Evolutionary conservation across 2,797 vertebrate species (phyloP), one percentile per base, ranked within the genome.

Genomic region (Epinephelus malabaricus): DNA sequence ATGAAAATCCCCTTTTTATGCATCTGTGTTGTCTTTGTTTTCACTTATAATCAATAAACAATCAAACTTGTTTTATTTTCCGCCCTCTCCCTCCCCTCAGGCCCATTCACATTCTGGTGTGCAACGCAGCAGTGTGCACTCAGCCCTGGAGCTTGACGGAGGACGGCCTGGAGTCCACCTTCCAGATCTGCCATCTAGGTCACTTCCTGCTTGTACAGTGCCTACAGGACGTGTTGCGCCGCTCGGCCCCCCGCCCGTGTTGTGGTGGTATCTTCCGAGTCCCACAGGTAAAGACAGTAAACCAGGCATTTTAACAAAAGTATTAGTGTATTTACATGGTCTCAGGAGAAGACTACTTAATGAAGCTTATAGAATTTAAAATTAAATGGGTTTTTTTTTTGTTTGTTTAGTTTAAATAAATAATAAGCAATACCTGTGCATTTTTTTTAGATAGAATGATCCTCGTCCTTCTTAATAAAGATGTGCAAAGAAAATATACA

Each of bases 121-220:
- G 98, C 87, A 99, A 99, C 0, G 98, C 97, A 0, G 98, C 91
- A 0, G 90, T 95, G 38, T 96, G 96, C 50, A 96, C 95, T 10
- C 92, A 92, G 69, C 96, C 97, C 7, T 99, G 97, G 97, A 88
- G 84, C 73, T 54, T 98, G 87, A 99, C 98, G 0, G 97, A 97
- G 75, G 97, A 99, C 0, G 95, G 94, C 53, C 92, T 99, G 84
- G 98, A 99, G 92, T 96, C 96, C 81, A 98, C 97, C 64, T 99
- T 99, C 92, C 98, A 99, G 92, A 95, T 96, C 92, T 99, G 98
- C 88, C 97, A 99, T 73, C 90, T 99, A 58, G 97, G 98, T 0
- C 98, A 99, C 81, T 99, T 99, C 94, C 96, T 97, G 78, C 96
- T 99, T 0, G 96, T 98, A 40, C 96, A 97, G 88, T 96, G 98